phyloP scores from a whole-genome alignment of 2,113 vertebrate genomes.

The Gallinago paraguaiae region DNA sequence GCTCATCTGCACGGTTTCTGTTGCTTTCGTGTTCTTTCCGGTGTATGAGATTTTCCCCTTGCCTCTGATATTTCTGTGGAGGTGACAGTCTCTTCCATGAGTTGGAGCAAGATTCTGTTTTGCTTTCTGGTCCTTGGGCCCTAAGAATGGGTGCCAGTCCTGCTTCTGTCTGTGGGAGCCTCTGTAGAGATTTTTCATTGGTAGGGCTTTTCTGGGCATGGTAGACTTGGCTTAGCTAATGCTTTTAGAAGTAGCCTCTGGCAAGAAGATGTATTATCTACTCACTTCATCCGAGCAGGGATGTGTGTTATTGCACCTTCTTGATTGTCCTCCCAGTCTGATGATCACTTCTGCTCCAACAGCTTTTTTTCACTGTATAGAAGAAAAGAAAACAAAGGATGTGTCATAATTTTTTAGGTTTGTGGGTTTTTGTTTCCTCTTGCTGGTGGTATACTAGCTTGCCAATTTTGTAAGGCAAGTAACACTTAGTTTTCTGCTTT shows the following conservation, averaged over 20 bases:
- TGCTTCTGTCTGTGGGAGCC: neutral
- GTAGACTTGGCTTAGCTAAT: neutral
- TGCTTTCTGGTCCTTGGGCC: neutral
- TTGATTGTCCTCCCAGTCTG: neutral
- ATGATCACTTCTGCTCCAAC: neutral
- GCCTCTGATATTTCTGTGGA: neutral
- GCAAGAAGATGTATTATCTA: neutral
- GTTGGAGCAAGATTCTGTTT: neutral
- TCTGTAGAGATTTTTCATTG: neutral
- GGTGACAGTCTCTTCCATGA: neutral
- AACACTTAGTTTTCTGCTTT: neutral
- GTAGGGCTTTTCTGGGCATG: neutral
- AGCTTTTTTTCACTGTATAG: neutral
- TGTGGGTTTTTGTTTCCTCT: neutral
- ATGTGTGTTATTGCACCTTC: accelerated
- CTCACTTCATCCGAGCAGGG: accelerated
- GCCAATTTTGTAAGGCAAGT: neutral
- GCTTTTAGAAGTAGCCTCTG: neutral
- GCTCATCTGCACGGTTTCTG: neutral
- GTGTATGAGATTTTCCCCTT: neutral
- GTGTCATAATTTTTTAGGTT: neutral
- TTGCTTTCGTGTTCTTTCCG: neutral
- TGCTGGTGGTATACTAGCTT: neutral
- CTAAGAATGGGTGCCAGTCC: accelerated
- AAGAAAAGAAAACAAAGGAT: neutral